Evolutionary conservation across 2,113 vertebrate species (phyloP).

Genomic region (Halichoeres trimaculatus): DNA sequence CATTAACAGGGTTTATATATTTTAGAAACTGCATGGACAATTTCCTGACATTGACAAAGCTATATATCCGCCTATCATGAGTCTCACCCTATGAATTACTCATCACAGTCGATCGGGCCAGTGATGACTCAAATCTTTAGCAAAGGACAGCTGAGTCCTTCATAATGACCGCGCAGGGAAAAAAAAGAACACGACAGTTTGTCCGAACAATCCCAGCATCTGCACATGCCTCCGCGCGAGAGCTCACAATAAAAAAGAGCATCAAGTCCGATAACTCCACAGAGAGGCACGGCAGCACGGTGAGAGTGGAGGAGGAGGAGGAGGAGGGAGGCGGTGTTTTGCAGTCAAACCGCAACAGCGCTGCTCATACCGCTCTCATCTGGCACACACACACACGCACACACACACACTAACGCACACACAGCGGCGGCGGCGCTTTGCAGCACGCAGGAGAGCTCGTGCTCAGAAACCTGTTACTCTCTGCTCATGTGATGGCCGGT

Average conservation of each 20-base stretch:
- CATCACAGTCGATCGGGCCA: conserved; percentile 32
- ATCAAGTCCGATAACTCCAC: conserved; percentile 46
- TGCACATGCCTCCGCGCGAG: conserved; percentile 12
- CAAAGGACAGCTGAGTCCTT: conserved; percentile 32
- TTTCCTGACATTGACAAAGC: conserved; percentile 28
- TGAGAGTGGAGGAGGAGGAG: conserved; percentile 38
- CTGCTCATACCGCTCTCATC: conserved; percentile 52
- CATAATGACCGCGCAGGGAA: conserved; percentile 5
- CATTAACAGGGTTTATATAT: neutral
- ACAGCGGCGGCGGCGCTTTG: neutral
- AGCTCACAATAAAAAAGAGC: neutral
- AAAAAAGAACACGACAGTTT: conserved; percentile 3
- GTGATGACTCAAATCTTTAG: conserved; percentile 50
- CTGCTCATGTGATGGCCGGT: conserved; percentile 43
- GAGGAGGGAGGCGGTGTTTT: conserved; percentile 66
- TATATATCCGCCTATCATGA: neutral
- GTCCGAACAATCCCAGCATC: neutral
- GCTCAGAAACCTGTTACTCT: conserved; percentile 60
- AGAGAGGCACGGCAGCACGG: conserved; percentile 46
- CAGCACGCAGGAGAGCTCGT: conserved; percentile 35
- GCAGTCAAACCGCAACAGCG: conserved; percentile 57
- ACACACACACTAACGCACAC: neutral
- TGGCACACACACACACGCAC: conserved; percentile 15
- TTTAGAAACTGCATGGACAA: neutral
- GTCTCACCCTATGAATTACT: conserved; percentile 31